Percentiles rank a stretch among this genome's conserved stretches.
Evolutionary conservation across 1,140 invertebrate species (phyloP).

Genomic region (Drosophila tsacasi): DNA sequence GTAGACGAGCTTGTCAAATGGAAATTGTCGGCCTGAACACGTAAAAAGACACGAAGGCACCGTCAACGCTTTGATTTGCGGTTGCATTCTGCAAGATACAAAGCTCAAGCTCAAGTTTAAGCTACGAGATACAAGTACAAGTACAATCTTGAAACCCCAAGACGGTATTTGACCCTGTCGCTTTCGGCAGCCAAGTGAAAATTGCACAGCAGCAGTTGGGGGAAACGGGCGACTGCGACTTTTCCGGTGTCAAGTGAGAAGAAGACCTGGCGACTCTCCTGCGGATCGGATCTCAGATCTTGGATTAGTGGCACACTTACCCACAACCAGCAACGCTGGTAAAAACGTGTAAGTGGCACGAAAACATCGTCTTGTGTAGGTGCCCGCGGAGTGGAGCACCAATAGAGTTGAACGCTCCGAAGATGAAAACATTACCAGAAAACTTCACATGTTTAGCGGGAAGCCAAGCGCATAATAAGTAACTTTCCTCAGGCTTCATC

Average conservation of each 20-base stretch:
- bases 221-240: conserved; percentile 29
- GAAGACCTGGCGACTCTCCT: conserved; percentile 41
- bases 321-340: conserved; percentile 18
- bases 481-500: conserved; percentile 24
- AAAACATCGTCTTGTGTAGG: conserved; percentile 29
- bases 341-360: conserved; percentile 50
- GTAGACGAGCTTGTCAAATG: conserved; percentile 54
- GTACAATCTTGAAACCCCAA: conserved; percentile 19
- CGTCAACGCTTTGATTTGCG: conserved; percentile 66
- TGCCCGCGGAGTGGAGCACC: conserved; percentile 11
- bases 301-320: conserved; percentile 54
- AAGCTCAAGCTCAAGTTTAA: conserved; percentile 17
- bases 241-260: conserved; percentile 45
- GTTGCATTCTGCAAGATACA: conserved; percentile 31
- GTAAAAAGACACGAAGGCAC: conserved; percentile 37
- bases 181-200: conserved; percentile 67
- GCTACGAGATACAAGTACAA: conserved; percentile 21
- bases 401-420: conserved; percentile 35
- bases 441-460: conserved; percentile 46
- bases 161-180: conserved; percentile 37
- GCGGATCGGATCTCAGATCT: conserved; percentile 27
- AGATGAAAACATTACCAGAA: conserved; percentile 37
- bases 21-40: conserved; percentile 35
- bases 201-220: conserved; percentile 42
- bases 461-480: conserved; percentile 30